Conservation (phyloP, 2,888 invertebrate genomes). For the Trichacis sp. region DNA sequence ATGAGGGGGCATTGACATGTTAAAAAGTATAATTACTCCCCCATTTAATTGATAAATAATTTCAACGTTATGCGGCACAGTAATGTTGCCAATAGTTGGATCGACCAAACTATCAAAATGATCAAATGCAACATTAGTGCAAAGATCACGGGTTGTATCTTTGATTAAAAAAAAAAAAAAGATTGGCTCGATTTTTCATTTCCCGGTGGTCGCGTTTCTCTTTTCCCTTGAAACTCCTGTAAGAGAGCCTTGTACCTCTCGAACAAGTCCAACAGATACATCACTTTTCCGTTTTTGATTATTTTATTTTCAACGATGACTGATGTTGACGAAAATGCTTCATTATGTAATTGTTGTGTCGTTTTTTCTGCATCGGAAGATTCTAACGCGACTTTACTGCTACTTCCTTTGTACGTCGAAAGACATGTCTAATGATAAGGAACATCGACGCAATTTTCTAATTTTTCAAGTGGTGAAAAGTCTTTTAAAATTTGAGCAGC, state of each 20-base stretch:
- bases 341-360: constrained; percentile 8
- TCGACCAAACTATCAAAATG: no score
- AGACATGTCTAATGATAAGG: constrained; percentile 8
- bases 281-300: background rate
- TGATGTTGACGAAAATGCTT: constrained; percentile 2
- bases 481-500: background rate
- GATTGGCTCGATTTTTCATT: no score
- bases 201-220: background rate
- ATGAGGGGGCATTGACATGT: no score
- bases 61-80: no score
- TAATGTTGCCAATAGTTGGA: no score
- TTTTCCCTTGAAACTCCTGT: background rate
- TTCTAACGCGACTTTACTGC: background rate
- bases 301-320: background rate
- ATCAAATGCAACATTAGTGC: no score
- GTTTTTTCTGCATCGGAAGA: no score
- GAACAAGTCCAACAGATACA: constrained; percentile 1
- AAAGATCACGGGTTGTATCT: no score
- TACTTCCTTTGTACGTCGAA: background rate
- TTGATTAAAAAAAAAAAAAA: no score
- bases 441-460: constrained; percentile 2
- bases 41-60: no score
- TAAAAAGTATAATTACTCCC: no score
- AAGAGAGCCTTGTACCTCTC: constrained; percentile 1
- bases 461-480: background rate